phyloP scores from a whole-genome alignment of 1,140 invertebrate species.

The Condylostylus longicornis region DNA sequence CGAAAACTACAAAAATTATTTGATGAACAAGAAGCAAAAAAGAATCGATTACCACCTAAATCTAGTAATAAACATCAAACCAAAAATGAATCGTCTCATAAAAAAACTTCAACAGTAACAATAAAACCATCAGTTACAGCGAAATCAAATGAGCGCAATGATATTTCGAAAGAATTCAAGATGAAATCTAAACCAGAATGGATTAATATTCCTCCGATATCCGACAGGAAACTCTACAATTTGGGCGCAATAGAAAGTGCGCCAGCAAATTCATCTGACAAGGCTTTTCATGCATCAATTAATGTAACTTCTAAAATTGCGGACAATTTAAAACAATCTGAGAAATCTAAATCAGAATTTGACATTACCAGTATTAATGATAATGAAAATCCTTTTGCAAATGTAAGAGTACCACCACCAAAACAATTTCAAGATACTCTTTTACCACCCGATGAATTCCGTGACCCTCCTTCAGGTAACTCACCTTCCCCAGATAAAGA shows the following conservation, averaged over 20 bases:
- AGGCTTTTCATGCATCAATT: neutral
- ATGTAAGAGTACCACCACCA: slow-evolving; percentile 59
- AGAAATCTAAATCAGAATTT: slow-evolving; percentile 40
- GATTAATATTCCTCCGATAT: slow-evolving; percentile 1
- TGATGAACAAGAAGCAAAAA: slow-evolving; percentile 17
- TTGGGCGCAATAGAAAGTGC: neutral
- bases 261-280: neutral
- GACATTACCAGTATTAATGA: slow-evolving; percentile 36
- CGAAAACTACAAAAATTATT: slow-evolving; percentile 41
- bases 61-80: slow-evolving; percentile 16
- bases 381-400: slow-evolving; percentile 50
- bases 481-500: slow-evolving; percentile 9
- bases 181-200: neutral
- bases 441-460: slow-evolving; percentile 53
- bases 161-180: slow-evolving; percentile 20
- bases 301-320: neutral
- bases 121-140: slow-evolving; percentile 21
- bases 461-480: slow-evolving; percentile 35
- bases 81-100: slow-evolving; percentile 12
- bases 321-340: slow-evolving; percentile 12
- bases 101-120: slow-evolving; percentile 25
- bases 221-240: neutral
- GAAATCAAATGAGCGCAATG: slow-evolving; percentile 18
- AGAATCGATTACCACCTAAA: slow-evolving; percentile 6
- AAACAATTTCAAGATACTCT: slow-evolving; percentile 72